Base-by-base conservation (phyloP, 2,113 vertebrate genomes). In the Ellobius talpinus region DNA sequence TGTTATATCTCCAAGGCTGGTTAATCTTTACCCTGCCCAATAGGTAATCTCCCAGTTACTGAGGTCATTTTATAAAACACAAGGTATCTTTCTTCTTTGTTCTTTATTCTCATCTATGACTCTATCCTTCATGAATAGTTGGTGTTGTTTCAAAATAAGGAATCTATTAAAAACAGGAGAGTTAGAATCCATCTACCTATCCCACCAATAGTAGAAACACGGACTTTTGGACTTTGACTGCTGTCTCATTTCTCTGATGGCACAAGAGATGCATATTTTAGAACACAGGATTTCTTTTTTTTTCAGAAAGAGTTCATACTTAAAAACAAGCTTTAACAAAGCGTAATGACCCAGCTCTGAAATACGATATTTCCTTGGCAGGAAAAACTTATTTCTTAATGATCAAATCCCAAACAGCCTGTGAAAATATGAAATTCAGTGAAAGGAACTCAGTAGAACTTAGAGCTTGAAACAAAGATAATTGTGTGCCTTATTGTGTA, bases 401-500 rank as follows among this genome's bases (percentile, higher is more conserved):
- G 91, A 95, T 96, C 86, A 96, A 91, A 86, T 96, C 86, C 68
- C 91, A 96, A 93, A 88, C 61, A 92, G 86, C 33, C n/a, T 72
- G 33, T 77, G 65, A 97, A 70, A 89, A 78, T 88, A 73, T 91
- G 55, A 95, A 96, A 95, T 91, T 89, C 68, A 93, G 45, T 89
- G 72, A 73, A 97, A 97, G 12, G 5, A 55, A 89, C n/a, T 66
- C 42, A 93, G 73, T 92, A 39, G 76, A 91, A 78, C n/a, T 68
- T 55, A 91, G 26, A 90, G 29, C 73, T 92, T 87, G 55, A 87
- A 96, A 93, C 42, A 96, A 93, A 93, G 77, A 87, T 70, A 93
- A 85, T 50, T 94, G 23, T 95, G 90, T 97, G 95, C 97, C 96
- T 97, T 98, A 96, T 95, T 87, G 2, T 97, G 97, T 96, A 95